phyloP scores from a whole-genome alignment of 2,113 vertebrate genomes.

The Cochlearius cochlearius region DNA sequence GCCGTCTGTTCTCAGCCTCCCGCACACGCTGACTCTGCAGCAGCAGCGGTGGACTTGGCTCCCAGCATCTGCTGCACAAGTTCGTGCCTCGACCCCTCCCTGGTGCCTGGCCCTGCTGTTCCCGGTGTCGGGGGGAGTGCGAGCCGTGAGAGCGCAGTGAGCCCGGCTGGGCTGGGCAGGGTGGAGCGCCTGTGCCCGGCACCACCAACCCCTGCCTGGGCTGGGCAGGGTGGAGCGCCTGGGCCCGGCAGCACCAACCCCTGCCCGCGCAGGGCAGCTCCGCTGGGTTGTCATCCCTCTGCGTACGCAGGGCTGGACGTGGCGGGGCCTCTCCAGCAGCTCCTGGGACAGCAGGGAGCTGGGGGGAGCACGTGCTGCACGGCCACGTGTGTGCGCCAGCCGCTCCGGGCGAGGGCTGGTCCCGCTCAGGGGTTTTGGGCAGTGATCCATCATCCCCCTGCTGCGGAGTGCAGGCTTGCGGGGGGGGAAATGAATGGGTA shows the following conservation, averaged over 20 bases:
- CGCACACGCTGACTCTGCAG: background rate
- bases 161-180: background rate
- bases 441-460: background rate
- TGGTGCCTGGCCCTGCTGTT: background rate
- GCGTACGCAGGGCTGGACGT: background rate
- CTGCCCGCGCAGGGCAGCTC: background rate
- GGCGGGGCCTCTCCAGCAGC: background rate
- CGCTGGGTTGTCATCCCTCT: background rate
- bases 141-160: accelerated
- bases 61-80: background rate
- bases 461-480: background rate
- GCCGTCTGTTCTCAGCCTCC: background rate
- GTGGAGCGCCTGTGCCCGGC: accelerated
- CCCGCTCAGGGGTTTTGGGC: background rate
- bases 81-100: accelerated
- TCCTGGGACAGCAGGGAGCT: background rate
- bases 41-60: background rate
- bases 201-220: accelerated
- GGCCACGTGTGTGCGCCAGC: background rate
- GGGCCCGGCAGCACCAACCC: accelerated
- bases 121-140: background rate
- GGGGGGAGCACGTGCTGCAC: background rate
- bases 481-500: background rate
- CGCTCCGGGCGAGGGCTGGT: background rate
- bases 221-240: accelerated